Base-by-base conservation (phyloP, 2,113 vertebrate species). In the Protobothrops flavoviridis region DNA sequence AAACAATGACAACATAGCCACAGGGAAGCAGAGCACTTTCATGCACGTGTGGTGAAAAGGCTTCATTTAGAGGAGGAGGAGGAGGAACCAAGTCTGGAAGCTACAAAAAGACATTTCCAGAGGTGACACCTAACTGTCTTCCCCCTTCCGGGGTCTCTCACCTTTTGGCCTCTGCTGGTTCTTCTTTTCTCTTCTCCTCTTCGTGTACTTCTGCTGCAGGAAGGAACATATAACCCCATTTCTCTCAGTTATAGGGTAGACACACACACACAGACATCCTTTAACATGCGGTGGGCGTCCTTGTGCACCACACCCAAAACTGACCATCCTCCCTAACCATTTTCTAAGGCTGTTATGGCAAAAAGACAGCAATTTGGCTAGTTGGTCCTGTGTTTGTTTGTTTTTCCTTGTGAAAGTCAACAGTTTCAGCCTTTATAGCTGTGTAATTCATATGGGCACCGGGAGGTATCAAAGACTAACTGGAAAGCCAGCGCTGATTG, bases 111-210 rank as follows among this genome's bases (percentile, higher is more conserved):
- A 20, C 17, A 6, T 15, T 57, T 33, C 29, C 87, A 88, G 26
- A n/a, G 29, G 50, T 4, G 53, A 57, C 33, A 12, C 15, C 17
- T 11, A n/a, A 53, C 13, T 17, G 7, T 10, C 6, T 5, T 33
- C 39, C 53, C 8, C 2, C 21, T 17, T 9, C 12, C 5, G 52
- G 52, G 10, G 7, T 4, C 7, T 56, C 97, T 98, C 95, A 98
- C 98, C 98, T 98, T 97, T 98, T 98, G 96, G 97, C 96, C 91
- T 98, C 97, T 85, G 97, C 93, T 95, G 98, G 98, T 64, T 98
- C 98, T 92, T 98, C 98, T 96, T 98, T 98, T 26, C 94, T 93
- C 95, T 98, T 98, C 29, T 98, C 98, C 85, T 98, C 98, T 95
- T 98, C 98, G 53, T 98, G 96, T 85, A 97, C 96, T 57, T 98